These are phyloP conservation scores for Pseudochaenichthys georgianus DNA, from an alignment of 2,797 vertebrate species.

Conservation along the genomic window DNA sequence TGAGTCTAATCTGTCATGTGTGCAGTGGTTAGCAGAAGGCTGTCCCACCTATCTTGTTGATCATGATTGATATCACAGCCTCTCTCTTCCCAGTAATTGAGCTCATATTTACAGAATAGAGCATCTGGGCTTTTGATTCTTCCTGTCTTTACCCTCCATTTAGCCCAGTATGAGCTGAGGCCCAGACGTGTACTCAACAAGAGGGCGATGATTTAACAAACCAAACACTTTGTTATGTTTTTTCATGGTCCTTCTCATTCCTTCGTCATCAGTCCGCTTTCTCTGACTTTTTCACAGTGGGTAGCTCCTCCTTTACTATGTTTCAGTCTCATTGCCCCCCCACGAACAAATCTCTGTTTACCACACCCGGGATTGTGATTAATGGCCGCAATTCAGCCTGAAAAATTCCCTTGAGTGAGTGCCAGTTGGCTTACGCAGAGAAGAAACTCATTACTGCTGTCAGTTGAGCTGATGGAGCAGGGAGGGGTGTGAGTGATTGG, in stretches of 20 bases:
- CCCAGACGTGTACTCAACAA: conserved; percentile 13
- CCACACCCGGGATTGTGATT: conserved; percentile 88
- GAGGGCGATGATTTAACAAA: conserved; percentile 12
- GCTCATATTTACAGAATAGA: conserved; percentile 66
- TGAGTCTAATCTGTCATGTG: conserved; percentile 3
- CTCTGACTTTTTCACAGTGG: conserved; percentile 42
- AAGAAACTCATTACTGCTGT: conserved; percentile 90
- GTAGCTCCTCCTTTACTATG: conserved; percentile 47
- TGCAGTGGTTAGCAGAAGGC: conserved; percentile 26
- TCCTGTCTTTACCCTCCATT: conserved; percentile 44
- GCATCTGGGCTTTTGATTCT: conserved; percentile 56
- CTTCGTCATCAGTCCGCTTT: conserved; percentile 21
- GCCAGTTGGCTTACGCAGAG: conserved; percentile 88
- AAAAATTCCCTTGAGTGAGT: conserved; percentile 89
- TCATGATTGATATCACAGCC: conserved; percentile 65
- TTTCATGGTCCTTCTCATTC: conserved; percentile 26
- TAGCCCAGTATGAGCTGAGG: conserved; percentile 35
- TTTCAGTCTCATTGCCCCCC: conserved; percentile 52
- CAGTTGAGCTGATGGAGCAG: conserved; percentile 83
- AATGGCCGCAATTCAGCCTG: conserved; percentile 90
- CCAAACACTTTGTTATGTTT: conserved; percentile 23
- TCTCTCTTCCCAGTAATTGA: conserved; percentile 60
- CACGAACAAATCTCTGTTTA: conserved; percentile 69
- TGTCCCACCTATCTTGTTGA: conserved; percentile 52
- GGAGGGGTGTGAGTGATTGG: conserved; percentile 68